phyloP scores from a whole-genome alignment of 2,888 invertebrate species.

The Tetheella fluctuosa region DNA sequence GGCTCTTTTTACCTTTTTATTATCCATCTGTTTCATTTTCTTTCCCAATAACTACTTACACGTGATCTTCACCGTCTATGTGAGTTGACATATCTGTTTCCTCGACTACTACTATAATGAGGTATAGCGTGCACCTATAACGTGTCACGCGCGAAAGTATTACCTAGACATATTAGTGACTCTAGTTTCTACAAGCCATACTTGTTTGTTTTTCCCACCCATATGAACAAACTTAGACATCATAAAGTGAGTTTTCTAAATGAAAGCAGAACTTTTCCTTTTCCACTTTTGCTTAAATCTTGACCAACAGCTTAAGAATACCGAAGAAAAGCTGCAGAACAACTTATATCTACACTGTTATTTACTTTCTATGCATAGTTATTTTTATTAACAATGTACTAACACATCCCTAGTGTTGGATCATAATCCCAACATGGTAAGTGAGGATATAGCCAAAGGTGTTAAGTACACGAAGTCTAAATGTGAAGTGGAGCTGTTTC shows the following conservation, averaged over 20 bases:
- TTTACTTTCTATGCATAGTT: background rate
- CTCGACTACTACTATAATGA: background rate
- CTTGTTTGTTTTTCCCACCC: conserved; percentile 1
- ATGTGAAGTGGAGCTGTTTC: no score
- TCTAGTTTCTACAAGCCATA: conserved; percentile 2
- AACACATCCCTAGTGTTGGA: no score
- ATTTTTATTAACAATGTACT: no score
- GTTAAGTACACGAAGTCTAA: no score
- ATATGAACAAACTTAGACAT: conserved; percentile 4
- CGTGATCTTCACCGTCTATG: background rate
- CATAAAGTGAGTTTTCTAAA: conserved; percentile 9
- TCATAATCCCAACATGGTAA: no score
- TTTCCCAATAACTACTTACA: background rate
- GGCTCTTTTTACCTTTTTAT: background rate
- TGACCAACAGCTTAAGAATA: background rate
- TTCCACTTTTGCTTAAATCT: background rate
- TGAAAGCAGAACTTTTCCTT: conserved; percentile 2
- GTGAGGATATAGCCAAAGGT: no score
- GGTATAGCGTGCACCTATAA: background rate
- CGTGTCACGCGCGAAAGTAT: background rate
- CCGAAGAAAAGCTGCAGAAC: background rate
- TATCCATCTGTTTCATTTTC: background rate
- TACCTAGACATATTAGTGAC: background rate
- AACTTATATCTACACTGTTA: no score
- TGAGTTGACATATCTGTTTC: background rate